Evolutionary conservation across 2,888 invertebrate species (phyloP).

Genomic region (Choristoneura rosaceana): DNA sequence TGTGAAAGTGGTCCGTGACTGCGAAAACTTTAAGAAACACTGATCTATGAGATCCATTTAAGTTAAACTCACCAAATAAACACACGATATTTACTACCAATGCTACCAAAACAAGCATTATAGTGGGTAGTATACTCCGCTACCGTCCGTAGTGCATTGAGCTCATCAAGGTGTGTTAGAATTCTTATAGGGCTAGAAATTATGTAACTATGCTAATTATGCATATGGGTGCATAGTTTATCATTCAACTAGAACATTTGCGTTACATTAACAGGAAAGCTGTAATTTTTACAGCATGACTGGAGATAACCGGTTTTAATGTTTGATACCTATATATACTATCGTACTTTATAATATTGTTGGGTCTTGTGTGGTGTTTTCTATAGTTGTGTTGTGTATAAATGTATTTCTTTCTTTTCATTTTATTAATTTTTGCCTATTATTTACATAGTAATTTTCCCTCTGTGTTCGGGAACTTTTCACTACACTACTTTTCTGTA

Average conservation of each 20-base stretch:
- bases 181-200: constrained; percentile 8
- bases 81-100: constrained; percentile 1
- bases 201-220: constrained; percentile 30
- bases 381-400: too few species aligned
- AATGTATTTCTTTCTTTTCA: too few species aligned
- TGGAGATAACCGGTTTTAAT: neutral
- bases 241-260: constrained; percentile 11
- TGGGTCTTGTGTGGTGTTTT: too few species aligned
- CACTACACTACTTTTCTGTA: too few species aligned
- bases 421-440: too few species aligned
- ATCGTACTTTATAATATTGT: too few species aligned
- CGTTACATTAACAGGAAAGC: neutral
- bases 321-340: neutral
- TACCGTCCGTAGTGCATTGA: neutral
- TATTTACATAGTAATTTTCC: too few species aligned
- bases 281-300: neutral
- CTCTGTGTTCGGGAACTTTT: too few species aligned
- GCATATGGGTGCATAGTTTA: constrained; percentile 12
- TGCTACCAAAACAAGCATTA: neutral
- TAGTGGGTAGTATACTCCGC: neutral
- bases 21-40: too few species aligned
- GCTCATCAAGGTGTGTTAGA: neutral
- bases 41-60: too few species aligned
- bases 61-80: constrained; percentile 18
- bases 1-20: too few species aligned